These are phyloP conservation scores for Meloidogyne exigua DNA, from an alignment of 1,140 invertebrate genomes.

Conservation along the genomic window DNA sequence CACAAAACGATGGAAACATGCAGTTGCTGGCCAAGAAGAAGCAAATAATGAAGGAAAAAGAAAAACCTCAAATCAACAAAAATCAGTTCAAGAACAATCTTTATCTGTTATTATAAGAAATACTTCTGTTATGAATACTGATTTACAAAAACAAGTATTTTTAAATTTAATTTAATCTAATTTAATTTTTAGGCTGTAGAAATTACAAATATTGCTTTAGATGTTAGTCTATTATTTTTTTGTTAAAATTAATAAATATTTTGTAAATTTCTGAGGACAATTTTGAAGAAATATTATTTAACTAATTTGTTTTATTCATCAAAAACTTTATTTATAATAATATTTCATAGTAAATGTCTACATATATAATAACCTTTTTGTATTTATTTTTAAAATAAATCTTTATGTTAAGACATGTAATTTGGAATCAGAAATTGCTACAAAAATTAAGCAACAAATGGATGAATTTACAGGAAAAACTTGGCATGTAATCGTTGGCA, in stretches of 20 bases:
- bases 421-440: slow-evolving; percentile 40
- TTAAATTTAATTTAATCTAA: not conserved
- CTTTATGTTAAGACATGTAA: slow-evolving; percentile 23
- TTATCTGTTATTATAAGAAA: slow-evolving; percentile 33
- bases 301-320: too few relatives aligned
- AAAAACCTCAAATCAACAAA: slow-evolving; percentile 18
- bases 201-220: slow-evolving; percentile 31
- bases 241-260: not conserved
- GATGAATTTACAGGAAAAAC: slow-evolving; percentile 35
- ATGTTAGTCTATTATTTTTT: slow-evolving; percentile 5
- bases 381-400: too few relatives aligned
- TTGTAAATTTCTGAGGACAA: not conserved
- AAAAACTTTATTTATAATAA: not conserved
- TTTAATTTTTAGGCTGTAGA: slow-evolving; percentile 11
- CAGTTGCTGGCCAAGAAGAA: not conserved
- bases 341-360: too few relatives aligned
- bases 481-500: slow-evolving; percentile 32
- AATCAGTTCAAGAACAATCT: slow-evolving; percentile 11
- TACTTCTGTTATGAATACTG: slow-evolving; percentile 32
- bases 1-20: slow-evolving; percentile 31
- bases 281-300: too few relatives aligned
- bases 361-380: too few relatives aligned
- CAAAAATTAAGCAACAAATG: slow-evolving; percentile 27
- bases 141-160: slow-evolving; percentile 32
- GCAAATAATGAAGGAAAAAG: not conserved